phyloP scores from a whole-genome alignment of 2,888 invertebrate genomes.

The Choreutis nemorana region DNA sequence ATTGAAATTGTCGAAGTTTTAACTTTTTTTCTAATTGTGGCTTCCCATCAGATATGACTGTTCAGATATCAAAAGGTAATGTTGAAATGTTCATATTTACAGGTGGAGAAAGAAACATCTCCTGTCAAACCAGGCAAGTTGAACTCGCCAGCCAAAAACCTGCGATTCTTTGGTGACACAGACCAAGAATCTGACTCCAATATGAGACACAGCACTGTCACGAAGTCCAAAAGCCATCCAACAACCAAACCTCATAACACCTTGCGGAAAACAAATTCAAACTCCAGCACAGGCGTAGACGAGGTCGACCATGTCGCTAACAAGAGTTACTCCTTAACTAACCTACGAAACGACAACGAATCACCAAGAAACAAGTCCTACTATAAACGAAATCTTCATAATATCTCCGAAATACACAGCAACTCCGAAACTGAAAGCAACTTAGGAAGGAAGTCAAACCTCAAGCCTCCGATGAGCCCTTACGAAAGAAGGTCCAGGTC shows the following conservation, averaged over 20 bases:
- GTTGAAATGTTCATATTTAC: constrained; percentile 10
- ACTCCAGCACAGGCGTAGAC: constrained; percentile 50
- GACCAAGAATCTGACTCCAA: constrained; percentile 78
- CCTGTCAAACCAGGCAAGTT: constrained; percentile 33
- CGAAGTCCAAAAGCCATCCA: constrained; percentile 34
- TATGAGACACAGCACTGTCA: constrained; percentile 26
- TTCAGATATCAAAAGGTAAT: no score
- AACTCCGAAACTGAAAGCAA: constrained; percentile 52
- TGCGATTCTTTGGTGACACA: constrained; percentile 86
- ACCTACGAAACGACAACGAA: constrained; percentile 36
- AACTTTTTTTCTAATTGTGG: no score
- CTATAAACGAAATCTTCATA: constrained; percentile 62
- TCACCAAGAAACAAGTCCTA: constrained; percentile 37
- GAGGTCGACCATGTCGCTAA: constrained; percentile 43
- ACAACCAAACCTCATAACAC: constrained; percentile 31
- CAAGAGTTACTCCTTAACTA: constrained; percentile 53
- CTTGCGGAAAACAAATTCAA: constrained; percentile 47
- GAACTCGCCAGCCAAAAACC: constrained; percentile 69
- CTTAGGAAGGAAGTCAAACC: constrained; percentile 27
- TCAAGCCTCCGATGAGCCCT: constrained; percentile 53
- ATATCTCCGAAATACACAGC: constrained; percentile 62
- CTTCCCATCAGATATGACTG: no score
- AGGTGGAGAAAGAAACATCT: constrained; percentile 56
- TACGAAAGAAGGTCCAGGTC: constrained; percentile 48
- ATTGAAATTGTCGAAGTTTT: no score